Evolutionary conservation across 2,113 vertebrate genomes (phyloP).

Genomic region (Oreochromis niloticus): DNA sequence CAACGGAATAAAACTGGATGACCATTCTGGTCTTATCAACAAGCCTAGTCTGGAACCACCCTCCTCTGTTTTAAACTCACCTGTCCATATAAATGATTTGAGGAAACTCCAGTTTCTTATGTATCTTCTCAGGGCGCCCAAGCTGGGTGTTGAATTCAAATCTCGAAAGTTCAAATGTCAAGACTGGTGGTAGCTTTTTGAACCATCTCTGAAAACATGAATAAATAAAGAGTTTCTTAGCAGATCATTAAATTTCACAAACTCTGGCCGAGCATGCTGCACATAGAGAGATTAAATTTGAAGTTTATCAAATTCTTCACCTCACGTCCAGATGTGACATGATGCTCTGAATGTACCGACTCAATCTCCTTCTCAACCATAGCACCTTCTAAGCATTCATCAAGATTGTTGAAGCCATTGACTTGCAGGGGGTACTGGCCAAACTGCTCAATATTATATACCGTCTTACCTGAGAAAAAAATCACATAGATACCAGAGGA

Average conservation of each 20-base stretch:
- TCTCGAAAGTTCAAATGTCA: constrained; percentile 96
- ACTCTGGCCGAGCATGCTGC: no score
- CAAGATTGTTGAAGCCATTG: constrained; percentile 89
- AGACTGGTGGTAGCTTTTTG: constrained; percentile 89
- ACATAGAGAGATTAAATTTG: background rate
- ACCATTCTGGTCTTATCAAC: background rate
- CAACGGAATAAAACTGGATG: background rate
- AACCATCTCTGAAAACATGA: constrained; percentile 85
- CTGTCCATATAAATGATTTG: constrained; percentile 95
- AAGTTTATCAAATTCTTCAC: constrained; percentile 44
- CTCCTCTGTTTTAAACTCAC: constrained; percentile 59
- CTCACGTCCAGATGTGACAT: constrained; percentile 80
- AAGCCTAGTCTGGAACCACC: background rate
- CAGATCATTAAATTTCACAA: background rate
- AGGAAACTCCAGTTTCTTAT: constrained; percentile 94
- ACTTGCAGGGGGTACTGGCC: constrained; percentile 97
- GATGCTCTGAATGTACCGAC: constrained; percentile 71
- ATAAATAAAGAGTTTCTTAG: background rate
- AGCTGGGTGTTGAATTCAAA: constrained; percentile 97
- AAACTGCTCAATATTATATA: constrained; percentile 92
- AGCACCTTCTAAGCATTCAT: constrained; percentile 91
- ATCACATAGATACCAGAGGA: background rate
- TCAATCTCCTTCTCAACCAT: constrained; percentile 93
- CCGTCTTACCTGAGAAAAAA: constrained; percentile 75
- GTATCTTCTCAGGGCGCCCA: constrained; percentile 97